Evolutionary conservation across 2,888 invertebrate species (phyloP), one percentile per base, ranked within the genome.

Genomic region (Ptilodon capucinus): DNA sequence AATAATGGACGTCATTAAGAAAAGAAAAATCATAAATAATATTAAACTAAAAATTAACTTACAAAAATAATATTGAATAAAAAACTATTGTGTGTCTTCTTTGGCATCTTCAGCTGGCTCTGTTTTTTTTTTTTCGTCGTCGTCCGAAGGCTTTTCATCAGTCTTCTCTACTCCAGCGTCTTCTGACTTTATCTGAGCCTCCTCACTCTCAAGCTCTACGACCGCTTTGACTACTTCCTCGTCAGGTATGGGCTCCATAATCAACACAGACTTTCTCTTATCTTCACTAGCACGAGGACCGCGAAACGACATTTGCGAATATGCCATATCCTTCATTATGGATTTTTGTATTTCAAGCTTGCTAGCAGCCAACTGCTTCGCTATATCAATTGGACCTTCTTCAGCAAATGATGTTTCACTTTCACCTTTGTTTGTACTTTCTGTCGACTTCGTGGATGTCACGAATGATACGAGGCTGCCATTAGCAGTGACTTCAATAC

Each of bases 311-410:
- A 47, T n/a, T 25, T 46, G 42, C 13, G 46, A 44, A 5, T 19
- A 17, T 5, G 18, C 44, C 19, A 63, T 41, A 7, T 54, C 53
- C 21, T 45, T 57, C 53, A 54, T 45, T 13, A 63, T 40, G 14
- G 48, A 53, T 28, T 63, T 57, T 13, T 64, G 48, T 14, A 67
- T 45, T 19, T 54, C 54, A 39, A 49, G 7, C 42, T 64, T 60
- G 44, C 68, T 67, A 1, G 43, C 50, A 0, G 50, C 53, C 46
- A 68, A 41, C 30, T 55, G 38, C 8, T 58, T 44, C n/a, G 46
- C 45, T n/a, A 55, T 51, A 41, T 51, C 44, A 4, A 28, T 2
- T 23, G 36, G 16, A 17, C 21, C 17, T 11, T 11, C 35, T 2
- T 8, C 16, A 16, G 2, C 16, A 8, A 8, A 13, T 6, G 0